phyloP scores from a whole-genome alignment of 2,888 invertebrate genomes.

The Cosmia pyralina region DNA sequence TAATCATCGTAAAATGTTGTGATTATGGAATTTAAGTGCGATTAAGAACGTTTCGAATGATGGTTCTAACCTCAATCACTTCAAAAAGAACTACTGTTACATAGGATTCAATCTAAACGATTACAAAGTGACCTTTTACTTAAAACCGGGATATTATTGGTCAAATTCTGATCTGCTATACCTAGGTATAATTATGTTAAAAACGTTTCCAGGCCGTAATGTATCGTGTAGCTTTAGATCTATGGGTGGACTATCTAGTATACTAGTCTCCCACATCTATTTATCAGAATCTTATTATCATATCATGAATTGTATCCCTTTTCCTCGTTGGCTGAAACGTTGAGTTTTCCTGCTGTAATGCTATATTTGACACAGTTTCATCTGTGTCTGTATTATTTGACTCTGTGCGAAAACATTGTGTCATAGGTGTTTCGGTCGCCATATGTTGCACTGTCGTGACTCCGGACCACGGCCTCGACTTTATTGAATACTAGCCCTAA shows the following conservation, averaged over 20 bases:
- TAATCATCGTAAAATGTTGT: slow-evolving; percentile 50
- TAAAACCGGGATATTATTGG: neutral
- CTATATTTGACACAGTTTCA: slow-evolving; percentile 60
- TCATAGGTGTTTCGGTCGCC: slow-evolving; percentile 77
- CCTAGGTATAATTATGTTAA: neutral
- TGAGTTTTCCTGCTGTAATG: slow-evolving; percentile 4
- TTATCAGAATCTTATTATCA: slow-evolving; percentile 6
- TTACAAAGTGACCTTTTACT: neutral
- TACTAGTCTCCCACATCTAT: neutral
- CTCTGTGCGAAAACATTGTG: slow-evolving; percentile 69
- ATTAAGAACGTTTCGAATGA: slow-evolving; percentile 46
- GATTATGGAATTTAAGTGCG: slow-evolving; percentile 61
- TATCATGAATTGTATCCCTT: neutral
- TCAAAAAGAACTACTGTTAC: slow-evolving; percentile 12
- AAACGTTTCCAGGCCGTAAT: neutral
- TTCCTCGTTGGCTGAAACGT: slow-evolving; percentile 6
- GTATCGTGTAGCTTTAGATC: neutral
- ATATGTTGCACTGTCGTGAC: slow-evolving; percentile 81
- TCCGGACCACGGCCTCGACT: slow-evolving; percentile 63
- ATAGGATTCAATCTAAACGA: neutral
- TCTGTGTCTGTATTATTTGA: slow-evolving; percentile 60
- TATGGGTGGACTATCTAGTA: neutral
- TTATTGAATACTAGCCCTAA: slow-evolving; percentile 49
- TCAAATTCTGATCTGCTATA: neutral
- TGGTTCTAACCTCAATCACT: slow-evolving; percentile 37